Conservation (phyloP, 2,888 invertebrate genomes). For the Pilophorus perplexus region DNA sequence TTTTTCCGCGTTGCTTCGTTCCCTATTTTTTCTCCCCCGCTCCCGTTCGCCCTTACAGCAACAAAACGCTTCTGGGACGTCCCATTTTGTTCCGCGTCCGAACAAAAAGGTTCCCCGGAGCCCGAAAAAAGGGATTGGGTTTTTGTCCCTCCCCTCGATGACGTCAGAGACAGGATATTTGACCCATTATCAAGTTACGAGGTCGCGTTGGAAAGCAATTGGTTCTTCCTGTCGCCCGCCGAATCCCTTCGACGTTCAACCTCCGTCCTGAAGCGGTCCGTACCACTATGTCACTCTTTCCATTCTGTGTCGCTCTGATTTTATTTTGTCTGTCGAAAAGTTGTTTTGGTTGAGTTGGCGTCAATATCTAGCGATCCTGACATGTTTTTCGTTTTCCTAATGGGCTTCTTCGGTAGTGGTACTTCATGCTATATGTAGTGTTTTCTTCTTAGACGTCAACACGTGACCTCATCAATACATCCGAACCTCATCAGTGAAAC, state of each 20-base stretch:
- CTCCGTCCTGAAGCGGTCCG: background rate
- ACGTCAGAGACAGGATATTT: slow-evolving; percentile 39
- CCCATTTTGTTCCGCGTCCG: slow-evolving; percentile 5
- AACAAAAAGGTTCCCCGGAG: slow-evolving; percentile 3
- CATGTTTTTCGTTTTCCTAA: too few relatives aligned
- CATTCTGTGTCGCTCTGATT: background rate
- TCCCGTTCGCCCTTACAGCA: background rate
- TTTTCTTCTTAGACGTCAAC: too few relatives aligned
- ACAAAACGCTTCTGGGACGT: background rate
- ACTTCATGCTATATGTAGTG: too few relatives aligned
- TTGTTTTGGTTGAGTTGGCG: too few relatives aligned
- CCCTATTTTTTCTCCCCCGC: background rate
- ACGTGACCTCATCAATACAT: too few relatives aligned
- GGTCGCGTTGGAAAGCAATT: slow-evolving; percentile 35
- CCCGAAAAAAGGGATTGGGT: slow-evolving; percentile 10
- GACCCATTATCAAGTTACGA: slow-evolving; percentile 40
- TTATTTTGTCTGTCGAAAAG: too few relatives aligned
- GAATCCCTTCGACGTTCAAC: background rate
- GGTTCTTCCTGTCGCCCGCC: slow-evolving; percentile 33
- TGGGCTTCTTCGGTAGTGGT: too few relatives aligned
- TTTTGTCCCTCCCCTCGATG: slow-evolving; percentile 8
- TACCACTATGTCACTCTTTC: background rate
- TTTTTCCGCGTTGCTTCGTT: too few relatives aligned
- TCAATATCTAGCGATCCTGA: too few relatives aligned
- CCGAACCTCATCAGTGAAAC: too few relatives aligned